A percentile compares a stretch with the other conserved stretches of the same genome.
phyloP scores from a whole-genome alignment of 2,797 vertebrate genomes.

The Neosilurus mollespiculum region DNA sequence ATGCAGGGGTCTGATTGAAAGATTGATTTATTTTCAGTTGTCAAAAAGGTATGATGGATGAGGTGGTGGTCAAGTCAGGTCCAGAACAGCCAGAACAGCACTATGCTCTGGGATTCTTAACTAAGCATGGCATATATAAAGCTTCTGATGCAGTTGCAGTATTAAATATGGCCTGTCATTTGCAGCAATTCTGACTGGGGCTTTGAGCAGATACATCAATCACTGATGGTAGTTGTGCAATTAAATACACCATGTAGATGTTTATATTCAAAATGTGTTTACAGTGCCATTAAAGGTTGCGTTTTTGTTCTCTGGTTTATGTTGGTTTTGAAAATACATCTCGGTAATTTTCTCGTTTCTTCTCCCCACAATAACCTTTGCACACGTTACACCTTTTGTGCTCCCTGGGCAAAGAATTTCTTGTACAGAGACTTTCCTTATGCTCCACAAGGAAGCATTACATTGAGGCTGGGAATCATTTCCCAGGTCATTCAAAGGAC shows the following conservation, averaged over 20 bases:
- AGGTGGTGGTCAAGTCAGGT: constrained; percentile 8
- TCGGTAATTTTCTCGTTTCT: constrained; percentile 5
- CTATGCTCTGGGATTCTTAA: constrained; percentile 12
- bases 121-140: constrained; percentile 24
- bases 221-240: constrained; percentile 33
- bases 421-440: constrained; percentile 41
- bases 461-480: constrained; percentile 24
- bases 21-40: not conserved
- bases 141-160: constrained; percentile 15
- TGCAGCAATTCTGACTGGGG: constrained; percentile 1
- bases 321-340: constrained; percentile 27
- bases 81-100: constrained; percentile 24
- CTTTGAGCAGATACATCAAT: constrained; percentile 22
- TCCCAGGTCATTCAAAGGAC: constrained; percentile 33
- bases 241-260: constrained; percentile 32
- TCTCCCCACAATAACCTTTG: constrained; percentile 16
- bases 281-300: constrained; percentile 36
- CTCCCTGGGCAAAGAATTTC: constrained; percentile 35
- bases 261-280: constrained; percentile 48
- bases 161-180: constrained; percentile 14
- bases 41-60: not conserved
- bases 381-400: constrained; percentile 23
- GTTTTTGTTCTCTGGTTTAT: constrained; percentile 28
- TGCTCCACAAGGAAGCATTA: constrained; percentile 28
- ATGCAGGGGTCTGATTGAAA: constrained; percentile 19